A percentile compares a stretch with the other conserved stretches of the same genome.
Evolutionary conservation across 2,113 vertebrate species (phyloP).

Genomic region (Phocoena phocoena): DNA sequence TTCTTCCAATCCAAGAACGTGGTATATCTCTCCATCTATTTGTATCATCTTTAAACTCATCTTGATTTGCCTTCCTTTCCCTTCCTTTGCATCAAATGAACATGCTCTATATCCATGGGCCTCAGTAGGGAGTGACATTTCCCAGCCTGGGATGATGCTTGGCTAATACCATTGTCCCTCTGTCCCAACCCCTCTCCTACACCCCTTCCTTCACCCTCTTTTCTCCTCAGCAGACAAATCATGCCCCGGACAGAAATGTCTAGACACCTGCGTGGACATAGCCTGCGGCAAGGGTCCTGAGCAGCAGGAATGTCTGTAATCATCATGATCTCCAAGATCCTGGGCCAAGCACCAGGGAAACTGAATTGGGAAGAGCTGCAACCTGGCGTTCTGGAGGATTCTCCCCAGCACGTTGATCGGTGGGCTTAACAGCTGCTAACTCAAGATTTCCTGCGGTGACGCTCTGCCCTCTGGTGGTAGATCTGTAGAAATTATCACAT

Average conservation of each 20-base stretch:
- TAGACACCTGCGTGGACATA: neutral
- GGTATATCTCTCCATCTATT: no score
- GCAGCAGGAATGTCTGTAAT: neutral
- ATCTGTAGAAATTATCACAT: neutral
- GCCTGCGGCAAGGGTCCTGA: neutral
- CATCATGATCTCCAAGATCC: neutral
- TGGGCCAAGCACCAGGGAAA: neutral
- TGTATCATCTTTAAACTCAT: no score
- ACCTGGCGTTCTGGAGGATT: neutral
- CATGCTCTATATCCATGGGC: neutral
- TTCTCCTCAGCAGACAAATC: neutral
- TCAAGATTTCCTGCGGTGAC: neutral
- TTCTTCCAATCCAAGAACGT: no score
- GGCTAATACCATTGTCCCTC: neutral
- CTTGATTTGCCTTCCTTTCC: neutral
- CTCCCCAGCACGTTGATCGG: accelerated
- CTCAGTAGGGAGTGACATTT: neutral
- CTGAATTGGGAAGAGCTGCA: neutral
- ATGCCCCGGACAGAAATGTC: neutral
- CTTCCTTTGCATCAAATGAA: neutral
- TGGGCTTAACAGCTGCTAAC: accelerated
- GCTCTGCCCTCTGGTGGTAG: conserved; percentile 60
- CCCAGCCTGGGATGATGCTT: neutral
- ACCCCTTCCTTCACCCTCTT: accelerated
- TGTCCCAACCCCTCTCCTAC: accelerated